A percentile compares a stretch with the other conserved stretches of the same genome.
Conservation (phyloP, 2,888 invertebrate genomes). For the Conomelus anceps region DNA sequence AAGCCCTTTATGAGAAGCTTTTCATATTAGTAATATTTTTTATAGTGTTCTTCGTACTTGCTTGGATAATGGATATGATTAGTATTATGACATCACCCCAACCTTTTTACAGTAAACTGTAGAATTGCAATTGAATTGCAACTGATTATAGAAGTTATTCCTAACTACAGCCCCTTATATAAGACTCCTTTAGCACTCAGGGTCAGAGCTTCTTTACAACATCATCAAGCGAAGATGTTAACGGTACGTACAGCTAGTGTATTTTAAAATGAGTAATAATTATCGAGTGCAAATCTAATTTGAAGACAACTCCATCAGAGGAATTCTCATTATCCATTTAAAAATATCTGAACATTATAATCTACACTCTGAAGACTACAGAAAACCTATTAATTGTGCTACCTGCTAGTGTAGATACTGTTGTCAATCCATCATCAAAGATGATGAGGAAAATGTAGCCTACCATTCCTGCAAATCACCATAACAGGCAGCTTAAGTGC, state of each 20-base stretch:
- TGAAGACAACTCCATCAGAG: too few species aligned
- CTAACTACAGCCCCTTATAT: neutral
- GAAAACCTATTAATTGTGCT: too few species aligned
- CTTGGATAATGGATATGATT: neutral
- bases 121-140: neutral
- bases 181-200: neutral
- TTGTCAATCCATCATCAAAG: neutral
- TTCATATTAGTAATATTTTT: too few species aligned
- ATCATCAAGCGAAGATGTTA: neutral
- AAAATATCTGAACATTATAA: too few species aligned
- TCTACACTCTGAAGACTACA: too few species aligned
- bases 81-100: neutral
- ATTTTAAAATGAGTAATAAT: too few species aligned
- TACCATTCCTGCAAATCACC: neutral
- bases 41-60: neutral
- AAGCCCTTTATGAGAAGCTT: neutral
- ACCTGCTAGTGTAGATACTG: too few species aligned
- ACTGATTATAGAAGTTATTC: too few species aligned
- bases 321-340: too few species aligned
- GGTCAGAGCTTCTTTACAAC: neutral
- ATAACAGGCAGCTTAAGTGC: neutral
- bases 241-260: neutral
- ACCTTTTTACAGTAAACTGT: neutral
- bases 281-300: too few species aligned
- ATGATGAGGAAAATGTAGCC: neutral